phyloP scores from a whole-genome alignment of 2,888 invertebrate genomes.

The Dastarcus helophoroides region DNA sequence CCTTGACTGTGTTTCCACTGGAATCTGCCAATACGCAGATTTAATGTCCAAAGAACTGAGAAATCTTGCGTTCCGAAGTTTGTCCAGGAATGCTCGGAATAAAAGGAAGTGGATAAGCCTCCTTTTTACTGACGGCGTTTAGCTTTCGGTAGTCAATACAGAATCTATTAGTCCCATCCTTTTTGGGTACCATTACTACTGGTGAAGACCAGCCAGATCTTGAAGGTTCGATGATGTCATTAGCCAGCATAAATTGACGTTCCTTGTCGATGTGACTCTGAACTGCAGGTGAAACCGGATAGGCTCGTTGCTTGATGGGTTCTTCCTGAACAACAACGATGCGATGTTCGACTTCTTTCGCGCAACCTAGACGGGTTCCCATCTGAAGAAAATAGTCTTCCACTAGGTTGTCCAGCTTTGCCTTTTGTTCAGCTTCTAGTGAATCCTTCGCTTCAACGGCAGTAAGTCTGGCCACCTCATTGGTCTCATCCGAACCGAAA shows the following conservation, averaged over 20 bases:
- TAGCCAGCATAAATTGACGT: background rate
- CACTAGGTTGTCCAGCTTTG: too few species aligned
- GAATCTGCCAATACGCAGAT: conserved; percentile 19
- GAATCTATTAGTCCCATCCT: too few species aligned
- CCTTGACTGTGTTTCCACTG: conserved; percentile 8
- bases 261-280: background rate
- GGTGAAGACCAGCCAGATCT: conserved; percentile 7
- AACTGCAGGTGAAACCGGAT: conserved; percentile 1
- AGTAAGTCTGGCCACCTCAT: too few species aligned
- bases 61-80: background rate
- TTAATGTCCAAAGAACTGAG: conserved; percentile 9
- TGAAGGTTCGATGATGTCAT: too few species aligned
- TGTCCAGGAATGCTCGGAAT: conserved; percentile 14
- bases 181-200: conserved; percentile 4
- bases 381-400: too few species aligned
- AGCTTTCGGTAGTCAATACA: too few species aligned
- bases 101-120: conserved; percentile 20
- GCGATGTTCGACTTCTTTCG: too few species aligned
- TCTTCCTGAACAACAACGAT: background rate
- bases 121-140: conserved; percentile 20
- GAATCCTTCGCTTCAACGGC: too few species aligned
- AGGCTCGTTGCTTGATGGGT: background rate
- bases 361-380: too few species aligned
- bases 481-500: too few species aligned
- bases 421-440: too few species aligned